These are phyloP conservation scores for Salminus brasiliensis DNA, from an alignment of 2,113 vertebrate genomes.

Conservation along the genomic window DNA sequence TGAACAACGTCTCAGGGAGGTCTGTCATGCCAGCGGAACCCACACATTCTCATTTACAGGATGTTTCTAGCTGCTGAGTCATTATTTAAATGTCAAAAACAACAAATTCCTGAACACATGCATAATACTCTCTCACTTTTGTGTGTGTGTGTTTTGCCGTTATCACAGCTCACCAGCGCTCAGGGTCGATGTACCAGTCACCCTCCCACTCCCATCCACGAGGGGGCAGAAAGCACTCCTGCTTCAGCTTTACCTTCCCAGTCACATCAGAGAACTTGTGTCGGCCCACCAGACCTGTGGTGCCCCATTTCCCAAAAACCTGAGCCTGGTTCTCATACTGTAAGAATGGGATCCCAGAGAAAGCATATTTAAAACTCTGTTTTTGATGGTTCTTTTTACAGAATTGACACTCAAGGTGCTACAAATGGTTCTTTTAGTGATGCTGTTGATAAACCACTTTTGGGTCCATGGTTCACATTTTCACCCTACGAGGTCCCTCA, in stretches of 20 bases:
- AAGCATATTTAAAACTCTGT: not conserved
- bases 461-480: too few species aligned
- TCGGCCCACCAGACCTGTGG: constrained; percentile 90
- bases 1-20: not conserved
- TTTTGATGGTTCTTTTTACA: not conserved
- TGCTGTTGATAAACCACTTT: too few species aligned
- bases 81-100: not conserved
- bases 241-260: constrained; percentile 95
- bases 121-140: not conserved
- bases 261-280: constrained; percentile 96
- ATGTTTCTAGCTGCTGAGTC: not conserved
- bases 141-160: too few species aligned
- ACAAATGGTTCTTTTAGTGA: too few species aligned
- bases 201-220: constrained; percentile 93
- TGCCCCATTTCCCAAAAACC: constrained; percentile 95
- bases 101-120: not conserved
- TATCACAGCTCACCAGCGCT: constrained; percentile 78
- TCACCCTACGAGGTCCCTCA: too few species aligned
- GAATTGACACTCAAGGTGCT: too few species aligned
- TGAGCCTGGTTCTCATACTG: constrained; percentile 97
- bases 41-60: constrained; percentile 4
- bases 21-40: constrained; percentile 10
- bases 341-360: not conserved
- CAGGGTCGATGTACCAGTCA: constrained; percentile 91
- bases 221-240: constrained; percentile 92